Base-by-base conservation (phyloP, 1,140 invertebrate genomes). In the Drosophila orosa region DNA sequence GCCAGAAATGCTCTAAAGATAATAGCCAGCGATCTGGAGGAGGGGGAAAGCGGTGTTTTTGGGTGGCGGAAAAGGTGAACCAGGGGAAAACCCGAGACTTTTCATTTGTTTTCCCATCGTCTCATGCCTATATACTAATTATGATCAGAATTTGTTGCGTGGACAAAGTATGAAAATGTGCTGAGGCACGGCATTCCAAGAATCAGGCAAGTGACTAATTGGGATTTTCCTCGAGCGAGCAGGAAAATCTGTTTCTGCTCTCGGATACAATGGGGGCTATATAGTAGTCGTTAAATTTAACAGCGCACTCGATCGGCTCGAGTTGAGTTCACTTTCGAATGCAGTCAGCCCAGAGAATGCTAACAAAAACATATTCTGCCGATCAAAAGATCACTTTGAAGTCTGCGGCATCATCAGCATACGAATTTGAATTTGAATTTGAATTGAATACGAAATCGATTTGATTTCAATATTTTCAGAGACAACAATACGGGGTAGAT, bases 1-100 rank as follows among this genome's bases (percentile, higher is more conserved):
- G 80, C 84, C 74, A 89, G 61, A 78, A 80, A 87, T 80, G 80
- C 79, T 89, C 63, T 55, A 69, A 44, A 60, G 67, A 59, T 81
- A 85, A 85, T 78, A 47, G 63, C 47, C 60, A 25, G 13, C 9
- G 24, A 55, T 10, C 45, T 22, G 25, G 12, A 0, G 39, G 24
- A 15, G 4, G 19, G n/a, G 27, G 10, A n/a, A n/a, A n/a, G n/a
- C n/a, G 17, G 24, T 1, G 9, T 1, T n/a, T n/a, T n/a, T n/a
- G n/a, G 15, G 17, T 4, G 35, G 5, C 9, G 25, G 33, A 47
- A 45, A 22, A 47, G 35, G 33, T 17, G 19, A 37, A 39, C 29
- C n/a, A 17, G 45, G 31, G 19, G 68, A 54, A 83, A 74, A 74
- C 40, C 72, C 17, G 47, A 57, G 37, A 37, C 27, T 66, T 19